Evolutionary conservation across 2,888 invertebrate species (phyloP), one percentile per base, ranked within the genome.

Genomic region (Clanis bilineata): DNA sequence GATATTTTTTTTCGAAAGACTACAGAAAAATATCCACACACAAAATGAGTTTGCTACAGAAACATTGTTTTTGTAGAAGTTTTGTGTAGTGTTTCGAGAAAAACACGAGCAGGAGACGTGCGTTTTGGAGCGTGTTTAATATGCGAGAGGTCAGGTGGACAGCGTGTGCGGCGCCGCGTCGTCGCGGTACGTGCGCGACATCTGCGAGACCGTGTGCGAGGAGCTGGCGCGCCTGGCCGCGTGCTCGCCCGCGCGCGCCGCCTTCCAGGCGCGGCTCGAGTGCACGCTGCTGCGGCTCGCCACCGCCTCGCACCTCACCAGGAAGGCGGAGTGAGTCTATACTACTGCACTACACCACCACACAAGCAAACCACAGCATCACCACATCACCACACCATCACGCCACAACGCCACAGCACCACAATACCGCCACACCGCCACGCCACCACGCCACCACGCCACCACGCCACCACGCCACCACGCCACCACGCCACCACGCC

Each of bases 121-220:
- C 25, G 6, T 32, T 32, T 36, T 1, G 36, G 9, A 10, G 9
- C 12, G 12, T 7, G 10, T 36, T 10, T 25, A 43, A 5, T 2
- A 57, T 15, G 1, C 51, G 15, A 38, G 1, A 32, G 12, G 9
- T 39, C 72, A 96, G 96, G 95, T 96, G 60, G 96, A 96, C 80
- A 94, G 95, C 63, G 95, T 96, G 5, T 86, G 89, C 71, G 94
- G 93, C 47, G 86, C 90, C 15, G 94, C 96, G 58, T 97, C 97
- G 4, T 95, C 96, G 1, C 94, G 95, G 22, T 93, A 98, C 82
- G 94, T 98, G 69, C 93, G 95, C 22, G 94, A 95, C 67, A 96
- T 98, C 68, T 96, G 98, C 47, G 97, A 98, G 92, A 97, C 97
- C 0, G 97, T 98, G 61, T 96, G 97, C 66, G 98, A 98, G 89